Conservation (phyloP, 2,888 invertebrate genomes). For the Macrostomum cliftonense region DNA sequence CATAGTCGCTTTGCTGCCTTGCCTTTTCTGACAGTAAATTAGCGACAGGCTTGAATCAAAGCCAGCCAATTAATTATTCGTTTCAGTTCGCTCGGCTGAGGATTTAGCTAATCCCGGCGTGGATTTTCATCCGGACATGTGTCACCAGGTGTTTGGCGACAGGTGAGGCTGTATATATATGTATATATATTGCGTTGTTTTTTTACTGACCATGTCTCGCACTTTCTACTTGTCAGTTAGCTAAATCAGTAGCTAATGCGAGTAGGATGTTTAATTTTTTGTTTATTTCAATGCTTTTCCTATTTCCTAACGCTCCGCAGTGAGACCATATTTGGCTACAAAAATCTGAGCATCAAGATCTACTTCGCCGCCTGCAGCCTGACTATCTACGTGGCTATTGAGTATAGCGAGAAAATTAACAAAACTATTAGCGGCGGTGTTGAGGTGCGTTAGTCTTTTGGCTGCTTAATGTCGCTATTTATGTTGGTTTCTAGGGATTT, state of each 20-base stretch:
- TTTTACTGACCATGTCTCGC: neutral
- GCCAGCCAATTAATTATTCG: no score
- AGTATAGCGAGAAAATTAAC: constrained; percentile 50
- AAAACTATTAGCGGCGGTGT: constrained; percentile 39
- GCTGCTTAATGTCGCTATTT: no score
- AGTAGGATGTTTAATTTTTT: no score
- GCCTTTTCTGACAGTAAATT: no score
- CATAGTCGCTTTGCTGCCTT: no score
- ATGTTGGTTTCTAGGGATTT: no score
- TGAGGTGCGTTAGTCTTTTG: constrained; percentile 21
- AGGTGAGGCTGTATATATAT: constrained; percentile 24
- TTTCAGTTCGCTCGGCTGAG: constrained; percentile 24
- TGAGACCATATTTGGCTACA: constrained; percentile 83
- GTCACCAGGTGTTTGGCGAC: constrained; percentile 36
- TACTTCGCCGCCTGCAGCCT: constrained; percentile 63
- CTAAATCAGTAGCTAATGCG: no score
- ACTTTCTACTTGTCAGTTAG: no score
- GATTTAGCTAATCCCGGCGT: constrained; percentile 24
- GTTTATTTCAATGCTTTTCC: no score
- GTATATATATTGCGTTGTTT: neutral
- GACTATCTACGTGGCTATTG: constrained; percentile 58
- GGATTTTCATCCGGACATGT: constrained; percentile 32
- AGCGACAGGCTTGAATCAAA: no score
- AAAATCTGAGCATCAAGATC: constrained; percentile 56
- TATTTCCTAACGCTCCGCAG: no score